Percentiles rank a stretch among this genome's conserved stretches.
Conservation (phyloP, 1,140 invertebrate genomes). For the Brachionus asplanchnoidis region DNA sequence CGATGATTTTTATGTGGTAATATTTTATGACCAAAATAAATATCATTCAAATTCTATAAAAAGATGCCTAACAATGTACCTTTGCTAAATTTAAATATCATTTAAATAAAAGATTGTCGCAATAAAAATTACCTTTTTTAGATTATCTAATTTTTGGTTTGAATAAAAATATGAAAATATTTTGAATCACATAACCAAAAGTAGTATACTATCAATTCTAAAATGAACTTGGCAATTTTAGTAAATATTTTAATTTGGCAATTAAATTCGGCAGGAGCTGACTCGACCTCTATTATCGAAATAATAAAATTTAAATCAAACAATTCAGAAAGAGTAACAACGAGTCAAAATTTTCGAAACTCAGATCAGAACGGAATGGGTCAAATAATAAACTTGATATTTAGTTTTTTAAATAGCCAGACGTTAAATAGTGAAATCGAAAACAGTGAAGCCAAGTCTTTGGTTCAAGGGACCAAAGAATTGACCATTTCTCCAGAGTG, state of each 20-base stretch:
- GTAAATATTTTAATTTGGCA: not conserved
- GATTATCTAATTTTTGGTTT: not conserved
- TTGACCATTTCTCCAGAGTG: not conserved
- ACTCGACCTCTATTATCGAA: conserved; percentile 12
- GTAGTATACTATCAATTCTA: not conserved
- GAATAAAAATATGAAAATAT: not conserved
- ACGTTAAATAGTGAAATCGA: not conserved
- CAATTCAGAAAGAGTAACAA: not conserved
- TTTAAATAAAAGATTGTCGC: not conserved
- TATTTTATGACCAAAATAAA: not conserved
- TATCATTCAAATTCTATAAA: not conserved
- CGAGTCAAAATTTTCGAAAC: not conserved
- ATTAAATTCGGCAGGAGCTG: not conserved
- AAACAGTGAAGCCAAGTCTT: not conserved
- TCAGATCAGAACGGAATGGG: not conserved
- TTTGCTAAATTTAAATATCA: not conserved
- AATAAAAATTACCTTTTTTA: not conserved
- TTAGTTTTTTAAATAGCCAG: conserved; percentile 24
- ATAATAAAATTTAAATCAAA: conserved; percentile 15
- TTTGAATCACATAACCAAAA: not conserved
- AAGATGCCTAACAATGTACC: not conserved
- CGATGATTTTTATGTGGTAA: not conserved
- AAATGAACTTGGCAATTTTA: not conserved
- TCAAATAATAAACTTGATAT: conserved; percentile 22
- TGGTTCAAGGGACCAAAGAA: not conserved